These are phyloP conservation scores for Grapholita molesta DNA, from an alignment of 1,140 invertebrate species.

Conservation along the genomic window DNA sequence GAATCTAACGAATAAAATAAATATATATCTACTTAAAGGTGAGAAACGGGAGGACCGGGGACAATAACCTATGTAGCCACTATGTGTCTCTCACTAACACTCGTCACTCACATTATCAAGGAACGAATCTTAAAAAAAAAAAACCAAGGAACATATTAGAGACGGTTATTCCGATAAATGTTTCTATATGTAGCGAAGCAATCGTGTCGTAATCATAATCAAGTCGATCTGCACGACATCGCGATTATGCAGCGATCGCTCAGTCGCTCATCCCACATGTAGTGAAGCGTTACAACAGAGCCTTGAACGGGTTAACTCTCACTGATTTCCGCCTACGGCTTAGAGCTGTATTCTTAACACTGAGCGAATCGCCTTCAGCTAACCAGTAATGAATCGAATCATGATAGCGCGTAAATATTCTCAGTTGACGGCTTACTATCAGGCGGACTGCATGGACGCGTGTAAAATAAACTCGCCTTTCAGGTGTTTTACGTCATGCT, in stretches of 20 bases:
- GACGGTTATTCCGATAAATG: background rate
- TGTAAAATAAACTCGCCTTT: too few species aligned
- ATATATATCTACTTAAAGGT: too few species aligned
- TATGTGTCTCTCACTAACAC: background rate
- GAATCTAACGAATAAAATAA: too few species aligned
- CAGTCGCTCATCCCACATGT: slow-evolving; percentile 31
- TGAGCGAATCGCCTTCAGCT: background rate
- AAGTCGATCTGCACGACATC: slow-evolving; percentile 13
- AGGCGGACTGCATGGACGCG: too few species aligned
- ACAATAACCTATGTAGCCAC: too few species aligned
- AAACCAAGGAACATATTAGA: too few species aligned
- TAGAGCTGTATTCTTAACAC: background rate
- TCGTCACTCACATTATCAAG: background rate
- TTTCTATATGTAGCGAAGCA: background rate
- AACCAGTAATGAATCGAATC: background rate
- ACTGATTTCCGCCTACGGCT: slow-evolving; percentile 36
- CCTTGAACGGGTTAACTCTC: slow-evolving; percentile 36
- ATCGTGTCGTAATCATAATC: slow-evolving; percentile 1
- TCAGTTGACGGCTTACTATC: too few species aligned
- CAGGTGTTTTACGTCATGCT: too few species aligned
- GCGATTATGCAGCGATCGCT: background rate
- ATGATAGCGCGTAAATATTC: too few species aligned
- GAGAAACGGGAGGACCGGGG: too few species aligned
- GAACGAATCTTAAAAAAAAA: too few species aligned
- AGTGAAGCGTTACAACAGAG: slow-evolving; percentile 27